phyloP scores from a whole-genome alignment of 2,888 invertebrate species.

The Hedychridium roseum region DNA sequence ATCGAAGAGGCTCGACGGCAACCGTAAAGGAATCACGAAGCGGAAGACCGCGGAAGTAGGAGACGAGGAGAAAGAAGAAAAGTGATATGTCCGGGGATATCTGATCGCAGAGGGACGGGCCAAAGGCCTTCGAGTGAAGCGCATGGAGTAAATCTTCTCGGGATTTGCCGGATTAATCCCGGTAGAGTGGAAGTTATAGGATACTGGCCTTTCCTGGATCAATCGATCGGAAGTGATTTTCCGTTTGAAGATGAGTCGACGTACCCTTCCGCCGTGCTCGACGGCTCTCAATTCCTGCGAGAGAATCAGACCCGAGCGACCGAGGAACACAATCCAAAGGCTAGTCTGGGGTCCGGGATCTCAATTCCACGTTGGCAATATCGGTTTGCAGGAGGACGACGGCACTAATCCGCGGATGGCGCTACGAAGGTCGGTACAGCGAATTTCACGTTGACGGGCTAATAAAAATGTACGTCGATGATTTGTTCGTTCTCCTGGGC shows the following conservation, averaged over 20 bases:
- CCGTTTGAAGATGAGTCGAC: constrained; percentile 52
- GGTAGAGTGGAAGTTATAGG: too few species aligned
- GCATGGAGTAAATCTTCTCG: too few species aligned
- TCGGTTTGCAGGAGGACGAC: constrained; percentile 47
- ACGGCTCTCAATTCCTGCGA: constrained; percentile 54
- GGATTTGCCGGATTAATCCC: too few species aligned
- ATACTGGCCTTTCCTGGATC: too few species aligned
- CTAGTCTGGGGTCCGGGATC: constrained; percentile 54
- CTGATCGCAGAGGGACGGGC: too few species aligned
- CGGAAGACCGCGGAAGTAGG: too few species aligned
- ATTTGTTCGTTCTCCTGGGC: not conserved
- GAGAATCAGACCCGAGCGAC: constrained; percentile 56
- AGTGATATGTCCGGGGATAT: too few species aligned
- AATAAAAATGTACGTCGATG: not conserved
- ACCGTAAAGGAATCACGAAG: too few species aligned
- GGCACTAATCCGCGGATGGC: constrained; percentile 57
- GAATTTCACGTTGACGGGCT: too few species aligned
- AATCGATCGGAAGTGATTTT: too few species aligned
- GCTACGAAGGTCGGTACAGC: constrained; percentile 47
- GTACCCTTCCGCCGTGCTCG: constrained; percentile 26
- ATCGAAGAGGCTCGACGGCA: too few species aligned
- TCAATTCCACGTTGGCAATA: constrained; percentile 47
- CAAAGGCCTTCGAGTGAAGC: too few species aligned
- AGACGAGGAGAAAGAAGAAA: constrained; percentile 10
- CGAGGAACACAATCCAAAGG: constrained; percentile 55